Evolutionary conservation across 2,888 invertebrate genomes (phyloP).

Genomic region (Rhagium mordax): DNA sequence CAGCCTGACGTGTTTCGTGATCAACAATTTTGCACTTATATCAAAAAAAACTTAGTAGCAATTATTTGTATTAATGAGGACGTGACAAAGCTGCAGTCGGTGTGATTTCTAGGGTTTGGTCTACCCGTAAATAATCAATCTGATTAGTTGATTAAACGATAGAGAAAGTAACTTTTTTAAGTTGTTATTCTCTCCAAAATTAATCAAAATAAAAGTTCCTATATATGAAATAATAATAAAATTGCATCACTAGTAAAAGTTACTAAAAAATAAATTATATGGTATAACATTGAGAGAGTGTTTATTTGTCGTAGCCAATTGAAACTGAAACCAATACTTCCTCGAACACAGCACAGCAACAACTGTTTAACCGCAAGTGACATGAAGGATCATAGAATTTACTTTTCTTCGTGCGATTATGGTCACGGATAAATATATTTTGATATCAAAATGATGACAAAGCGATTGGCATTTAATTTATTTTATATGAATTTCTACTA

Average conservation of each 20-base stretch:
- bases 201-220: neutral
- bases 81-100: neutral
- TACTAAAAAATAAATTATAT: constrained; percentile 15
- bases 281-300: neutral
- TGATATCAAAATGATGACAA: neutral
- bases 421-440: neutral
- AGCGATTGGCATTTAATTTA: neutral
- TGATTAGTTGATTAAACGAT: neutral
- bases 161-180: constrained; percentile 14
- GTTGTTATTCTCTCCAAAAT: neutral
- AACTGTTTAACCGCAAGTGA: constrained; percentile 5
- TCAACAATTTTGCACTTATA: neutral
- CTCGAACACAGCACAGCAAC: neutral
- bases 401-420: neutral
- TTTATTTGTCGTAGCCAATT: neutral
- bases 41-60: neutral
- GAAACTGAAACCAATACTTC: constrained; percentile 5
- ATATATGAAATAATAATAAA: neutral
- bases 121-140: neutral
- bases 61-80: constrained; percentile 3
- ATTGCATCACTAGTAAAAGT: constrained; percentile 19
- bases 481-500: neutral
- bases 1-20: neutral
- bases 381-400: neutral
- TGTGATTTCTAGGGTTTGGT: neutral